phyloP scores from a whole-genome alignment of 2,797 vertebrate genomes.

The Numenius phaeopus region DNA sequence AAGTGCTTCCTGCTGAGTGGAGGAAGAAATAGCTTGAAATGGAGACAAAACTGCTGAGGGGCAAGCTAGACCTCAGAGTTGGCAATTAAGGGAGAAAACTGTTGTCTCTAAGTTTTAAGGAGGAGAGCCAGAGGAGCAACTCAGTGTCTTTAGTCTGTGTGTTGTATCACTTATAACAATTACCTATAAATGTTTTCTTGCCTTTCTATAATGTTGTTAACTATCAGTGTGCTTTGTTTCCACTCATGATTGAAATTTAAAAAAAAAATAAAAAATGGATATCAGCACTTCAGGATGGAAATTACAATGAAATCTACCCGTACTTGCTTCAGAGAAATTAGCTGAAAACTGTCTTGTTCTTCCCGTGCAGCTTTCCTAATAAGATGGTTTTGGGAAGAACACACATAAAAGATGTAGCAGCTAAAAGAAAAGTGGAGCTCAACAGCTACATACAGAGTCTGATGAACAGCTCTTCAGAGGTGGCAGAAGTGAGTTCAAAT shows the following conservation, averaged over 20 bases:
- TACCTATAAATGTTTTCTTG: background rate
- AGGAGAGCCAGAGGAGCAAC: background rate
- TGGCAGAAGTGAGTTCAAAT: conserved; percentile 86
- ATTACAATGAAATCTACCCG: background rate
- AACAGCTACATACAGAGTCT: conserved; percentile 95
- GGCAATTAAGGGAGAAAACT: background rate
- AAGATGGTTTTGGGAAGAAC: conserved; percentile 97
- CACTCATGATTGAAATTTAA: background rate
- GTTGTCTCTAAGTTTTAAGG: background rate
- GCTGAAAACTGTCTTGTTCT: conserved; percentile 10
- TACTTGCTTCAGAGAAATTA: background rate
- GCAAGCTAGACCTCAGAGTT: background rate
- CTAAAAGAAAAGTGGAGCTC: conserved; percentile 95
- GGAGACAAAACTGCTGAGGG: background rate
- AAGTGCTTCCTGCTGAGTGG: background rate
- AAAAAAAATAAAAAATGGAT: background rate
- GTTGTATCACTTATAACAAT: background rate
- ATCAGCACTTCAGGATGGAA: conserved; percentile 8
- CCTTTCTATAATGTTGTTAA: background rate
- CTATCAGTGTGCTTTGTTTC: background rate
- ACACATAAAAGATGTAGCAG: conserved; percentile 96
- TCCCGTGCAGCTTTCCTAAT: conserved; percentile 88
- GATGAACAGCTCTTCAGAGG: conserved; percentile 92
- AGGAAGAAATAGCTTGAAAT: background rate
- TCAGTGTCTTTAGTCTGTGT: background rate